Evolutionary conservation across 2,797 vertebrate species (phyloP), one percentile per base, ranked within the genome.

Genomic region (Chelmon rostratus): DNA sequence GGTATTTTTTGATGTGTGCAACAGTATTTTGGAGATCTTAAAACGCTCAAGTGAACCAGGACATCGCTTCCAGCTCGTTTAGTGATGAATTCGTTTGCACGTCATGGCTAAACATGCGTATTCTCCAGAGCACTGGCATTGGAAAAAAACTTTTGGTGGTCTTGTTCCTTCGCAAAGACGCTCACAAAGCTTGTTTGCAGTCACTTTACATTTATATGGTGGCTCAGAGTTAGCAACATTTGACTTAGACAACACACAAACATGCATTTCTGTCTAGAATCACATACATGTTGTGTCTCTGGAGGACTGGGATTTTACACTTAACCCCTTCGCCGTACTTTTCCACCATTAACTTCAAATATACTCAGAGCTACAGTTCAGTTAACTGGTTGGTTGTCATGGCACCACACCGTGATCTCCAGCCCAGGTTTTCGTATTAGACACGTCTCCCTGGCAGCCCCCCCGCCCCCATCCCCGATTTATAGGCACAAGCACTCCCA

Each of bases 311-410:
- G 11, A 0, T 19, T 47, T 74, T 38, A 18, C 11, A 40, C 59
- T 82, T 49, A 47, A 68, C 53, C 59, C 21, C 37, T n/a, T 46
- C 11, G 1, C 50, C 28, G 25, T 16, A 10, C 31, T 58, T 13
- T n/a, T 21, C 28, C 15, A 18, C 62, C 28, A 21, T 69, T 54
- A 18, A 21, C 37, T 44, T 52, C 37, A 69, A 47, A 67, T 42
- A 21, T 3, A 37, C 11, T 62, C 6, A 13, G 35, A 73, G 38
- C 35, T 18, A 0, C 37, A 11, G 28, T 62, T 63, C 46, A 73
- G 64, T 59, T 64, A 68, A 69, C 54, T 57, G 59, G 78, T 28
- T 47, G 82, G 82, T 77, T 89, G 78, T 81, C 62, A 73, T 74
- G 62, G 79, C 42, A 73, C 40, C 28, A 5, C 46, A 8, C 56